Evolutionary conservation across 2,888 invertebrate species (phyloP).

Genomic region (Salpingus planirostris): DNA sequence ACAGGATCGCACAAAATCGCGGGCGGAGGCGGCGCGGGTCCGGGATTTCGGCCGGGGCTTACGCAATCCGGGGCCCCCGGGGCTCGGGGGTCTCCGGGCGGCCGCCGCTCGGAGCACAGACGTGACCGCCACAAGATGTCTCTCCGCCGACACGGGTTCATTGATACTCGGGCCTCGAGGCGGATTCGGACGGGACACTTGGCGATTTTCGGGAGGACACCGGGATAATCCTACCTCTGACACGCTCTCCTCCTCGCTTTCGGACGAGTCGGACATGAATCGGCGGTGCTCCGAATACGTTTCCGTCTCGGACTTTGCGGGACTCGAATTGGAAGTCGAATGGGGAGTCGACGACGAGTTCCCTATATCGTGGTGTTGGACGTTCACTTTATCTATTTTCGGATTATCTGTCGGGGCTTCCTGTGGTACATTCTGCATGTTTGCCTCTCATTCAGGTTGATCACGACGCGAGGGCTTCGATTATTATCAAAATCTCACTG

Average conservation of each 20-base stretch:
- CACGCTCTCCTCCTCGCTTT: conserved; percentile 93
- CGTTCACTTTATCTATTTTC: conserved; percentile 73
- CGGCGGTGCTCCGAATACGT: conserved; percentile 79
- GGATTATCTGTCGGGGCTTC: conserved; percentile 65
- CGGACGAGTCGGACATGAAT: conserved; percentile 89
- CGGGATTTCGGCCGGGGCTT: too few species aligned
- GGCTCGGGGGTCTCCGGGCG: too few species aligned
- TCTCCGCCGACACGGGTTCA: conserved; percentile 50
- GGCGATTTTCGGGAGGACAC: conserved; percentile 21
- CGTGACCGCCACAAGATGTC: conserved; percentile 52
- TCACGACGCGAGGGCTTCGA: conserved; percentile 39
- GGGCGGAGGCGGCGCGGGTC: too few species aligned
- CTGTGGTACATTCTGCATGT: conserved; percentile 89
- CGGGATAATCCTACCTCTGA: conserved; percentile 69
- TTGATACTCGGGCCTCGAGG: conserved; percentile 42
- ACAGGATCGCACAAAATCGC: too few species aligned
- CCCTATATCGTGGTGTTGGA: conserved; percentile 53
- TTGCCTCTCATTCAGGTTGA: conserved; percentile 57
- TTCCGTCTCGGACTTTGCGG: conserved; percentile 78
- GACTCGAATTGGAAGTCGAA: conserved; percentile 69
- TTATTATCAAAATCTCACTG: neutral
- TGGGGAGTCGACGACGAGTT: conserved; percentile 74
- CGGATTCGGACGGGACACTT: conserved; percentile 21
- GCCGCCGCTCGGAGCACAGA: too few species aligned
- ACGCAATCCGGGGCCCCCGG: too few species aligned